Evolutionary conservation across 2,113 vertebrate genomes (phyloP).

Genomic region (Beaufortia kweichowensis): DNA sequence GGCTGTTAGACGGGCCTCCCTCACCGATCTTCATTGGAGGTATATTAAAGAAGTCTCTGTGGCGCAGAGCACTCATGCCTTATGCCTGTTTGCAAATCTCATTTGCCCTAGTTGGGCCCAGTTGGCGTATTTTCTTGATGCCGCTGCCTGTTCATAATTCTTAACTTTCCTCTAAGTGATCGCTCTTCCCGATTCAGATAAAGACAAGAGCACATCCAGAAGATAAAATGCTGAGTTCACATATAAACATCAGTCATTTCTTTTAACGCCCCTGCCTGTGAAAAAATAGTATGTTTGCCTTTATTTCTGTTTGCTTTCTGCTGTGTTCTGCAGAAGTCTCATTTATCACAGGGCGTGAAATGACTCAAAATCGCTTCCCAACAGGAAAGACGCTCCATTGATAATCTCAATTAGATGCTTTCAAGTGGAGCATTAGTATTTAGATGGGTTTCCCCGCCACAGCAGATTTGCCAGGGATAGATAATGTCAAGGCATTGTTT

Average conservation of each 20-base stretch:
- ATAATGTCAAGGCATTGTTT: constrained; percentile 2
- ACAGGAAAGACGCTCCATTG: neutral
- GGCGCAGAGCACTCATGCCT: constrained; percentile 52
- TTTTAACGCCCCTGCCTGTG: neutral
- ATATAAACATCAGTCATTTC: neutral
- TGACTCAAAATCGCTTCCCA: constrained; percentile 8
- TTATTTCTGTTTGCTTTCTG: neutral
- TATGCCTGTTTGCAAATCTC: constrained; percentile 1
- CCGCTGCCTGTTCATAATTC: neutral
- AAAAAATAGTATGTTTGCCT: neutral
- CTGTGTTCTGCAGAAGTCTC: neutral
- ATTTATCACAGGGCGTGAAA: constrained; percentile 7
- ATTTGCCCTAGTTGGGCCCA: neutral
- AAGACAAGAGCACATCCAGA: neutral
- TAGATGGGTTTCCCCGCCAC: constrained; percentile 3
- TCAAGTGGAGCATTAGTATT: constrained; percentile 14
- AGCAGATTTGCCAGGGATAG: neutral
- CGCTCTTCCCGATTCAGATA: neutral
- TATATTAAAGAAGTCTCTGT: constrained; percentile 54
- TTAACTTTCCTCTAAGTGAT: neutral
- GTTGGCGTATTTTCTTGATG: neutral
- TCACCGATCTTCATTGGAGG: constrained; percentile 63
- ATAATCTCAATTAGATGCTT: constrained; percentile 28
- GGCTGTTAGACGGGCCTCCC: constrained; percentile 67
- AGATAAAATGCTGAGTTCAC: constrained; percentile 25